A percentile compares a stretch with the other conserved stretches of the same genome.
These are phyloP conservation scores for Chaetodon auriga DNA, from an alignment of 2,113 vertebrate species.

Conservation along the genomic window DNA sequence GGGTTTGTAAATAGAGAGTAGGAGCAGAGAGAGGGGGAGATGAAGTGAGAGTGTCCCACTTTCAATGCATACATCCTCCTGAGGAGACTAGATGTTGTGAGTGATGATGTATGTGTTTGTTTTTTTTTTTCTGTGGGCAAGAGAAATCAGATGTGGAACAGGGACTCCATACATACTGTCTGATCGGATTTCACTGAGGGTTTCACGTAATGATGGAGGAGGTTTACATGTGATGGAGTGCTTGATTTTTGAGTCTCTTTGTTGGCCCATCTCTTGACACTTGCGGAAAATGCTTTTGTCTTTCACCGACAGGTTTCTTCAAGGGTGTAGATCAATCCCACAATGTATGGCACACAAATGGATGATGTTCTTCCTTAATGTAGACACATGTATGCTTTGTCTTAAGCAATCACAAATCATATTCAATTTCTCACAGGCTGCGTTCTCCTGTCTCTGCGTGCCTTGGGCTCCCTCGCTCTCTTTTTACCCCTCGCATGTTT, in stretches of 20 bases:
- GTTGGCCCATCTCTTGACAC: constrained; percentile 13
- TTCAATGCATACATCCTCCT: background rate
- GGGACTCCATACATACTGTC: background rate
- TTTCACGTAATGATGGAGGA: constrained; percentile 7
- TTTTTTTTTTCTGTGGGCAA: background rate
- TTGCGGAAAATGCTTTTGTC: constrained; percentile 33
- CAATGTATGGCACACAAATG: background rate
- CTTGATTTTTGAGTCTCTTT: constrained; percentile 46
- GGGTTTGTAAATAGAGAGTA: constrained; percentile 41
- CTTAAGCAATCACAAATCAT: constrained; percentile 31
- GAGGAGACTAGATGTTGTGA: constrained; percentile 6
- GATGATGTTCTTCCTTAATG: constrained; percentile 20
- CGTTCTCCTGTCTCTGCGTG: constrained; percentile 7
- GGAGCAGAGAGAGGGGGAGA: background rate
- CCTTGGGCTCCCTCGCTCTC: background rate
- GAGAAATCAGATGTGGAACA: constrained; percentile 12
- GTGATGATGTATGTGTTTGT: background rate
- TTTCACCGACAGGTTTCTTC: constrained; percentile 1
- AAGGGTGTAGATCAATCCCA: background rate
- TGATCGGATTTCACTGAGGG: constrained; percentile 18
- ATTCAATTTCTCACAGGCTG: constrained; percentile 27
- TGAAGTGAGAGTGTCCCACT: background rate
- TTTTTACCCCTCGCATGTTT: constrained; percentile 32
- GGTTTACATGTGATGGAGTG: constrained; percentile 17
- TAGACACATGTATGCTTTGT: constrained; percentile 33